Conservation (phyloP, 1,140 invertebrate species). For the Drepana arcuata region DNA sequence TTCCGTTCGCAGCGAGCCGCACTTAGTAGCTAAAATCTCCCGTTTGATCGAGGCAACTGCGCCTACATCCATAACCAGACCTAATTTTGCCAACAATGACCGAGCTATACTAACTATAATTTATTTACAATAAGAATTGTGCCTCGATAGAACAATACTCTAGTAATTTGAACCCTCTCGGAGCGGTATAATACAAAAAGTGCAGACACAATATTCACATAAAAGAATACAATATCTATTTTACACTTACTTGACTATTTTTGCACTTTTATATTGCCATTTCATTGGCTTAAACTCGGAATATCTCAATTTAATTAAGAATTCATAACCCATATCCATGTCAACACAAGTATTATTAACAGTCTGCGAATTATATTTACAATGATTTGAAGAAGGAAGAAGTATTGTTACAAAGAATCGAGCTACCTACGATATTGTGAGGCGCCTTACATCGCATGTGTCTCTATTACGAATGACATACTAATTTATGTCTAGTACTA, state of each 20-base stretch:
- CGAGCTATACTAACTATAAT: conserved; percentile 52
- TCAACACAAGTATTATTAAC: conserved; percentile 45
- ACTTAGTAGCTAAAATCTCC: too few relatives aligned
- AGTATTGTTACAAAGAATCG: conserved; percentile 45
- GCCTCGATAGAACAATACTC: conserved; percentile 53
- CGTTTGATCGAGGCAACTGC: too few relatives aligned
- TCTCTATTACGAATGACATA: too few relatives aligned
- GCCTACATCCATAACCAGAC: conserved; percentile 27
- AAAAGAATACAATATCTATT: conserved; percentile 56
- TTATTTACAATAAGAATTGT: conserved; percentile 68
- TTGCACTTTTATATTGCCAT: conserved; percentile 68
- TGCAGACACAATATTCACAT: conserved; percentile 64
- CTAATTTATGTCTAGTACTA: too few relatives aligned
- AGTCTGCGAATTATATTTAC: conserved; percentile 50
- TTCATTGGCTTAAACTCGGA: conserved; percentile 65
- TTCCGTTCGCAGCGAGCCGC: too few relatives aligned
- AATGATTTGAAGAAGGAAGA: conserved; percentile 41
- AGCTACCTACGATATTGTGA: conserved; percentile 20
- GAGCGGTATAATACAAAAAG: conserved; percentile 60
- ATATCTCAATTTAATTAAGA: conserved; percentile 69
- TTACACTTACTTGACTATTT: conserved; percentile 62
- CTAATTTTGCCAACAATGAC: conserved; percentile 39
- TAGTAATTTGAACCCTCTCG: conserved; percentile 41
- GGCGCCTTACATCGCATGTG: too few relatives aligned
- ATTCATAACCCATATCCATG: conserved; percentile 56